Base-by-base conservation (phyloP, 1,140 invertebrate genomes). In the Spodoptera frugiperda region DNA sequence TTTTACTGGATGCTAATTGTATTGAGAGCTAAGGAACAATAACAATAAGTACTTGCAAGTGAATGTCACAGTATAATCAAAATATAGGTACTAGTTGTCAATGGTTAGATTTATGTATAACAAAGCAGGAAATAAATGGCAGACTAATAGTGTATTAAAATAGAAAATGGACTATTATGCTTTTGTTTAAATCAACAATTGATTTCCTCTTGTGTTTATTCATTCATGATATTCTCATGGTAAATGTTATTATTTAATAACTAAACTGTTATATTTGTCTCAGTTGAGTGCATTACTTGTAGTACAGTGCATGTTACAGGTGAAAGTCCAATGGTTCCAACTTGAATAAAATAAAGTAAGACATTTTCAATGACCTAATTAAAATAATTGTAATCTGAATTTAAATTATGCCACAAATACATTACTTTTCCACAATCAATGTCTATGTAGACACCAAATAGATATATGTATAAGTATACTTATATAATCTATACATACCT, bases 1-100 rank as follows among this genome's bases (percentile, higher is more conserved):
- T 75, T 65, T 61, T 75, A 39, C 17, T 65, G n/a, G 46, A 4
- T 53, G 39, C 39, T 71, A 8, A 71, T 55, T 71, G 53, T 55
- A 44, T 30, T 44, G 33, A 44, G 65, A 44, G 33, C n/a, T 30
- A 21, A 70, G 30, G 67, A n/a, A 70, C 49, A 70, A 21, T 70
- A 17, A 53, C 19, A 33, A 53, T 51, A 15, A 15, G 39, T 70
- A 53, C 15, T 17, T 46, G 12, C 46, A 55, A 65, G 61, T 65
- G 61, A 49, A 39, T 65, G 44, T 65, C 44, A 65, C 61, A 49
- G 14, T 25, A 12, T 25, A 48, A 48, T 48, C 12, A 4, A 67
- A 17, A 67, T 48, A 63, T 48, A n/a, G n/a, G n/a, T n/a, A 67
- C 17, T 67, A 11, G 44, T 48, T 25, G 17, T 12, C 21, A 21